phyloP scores from a whole-genome alignment of 2,797 vertebrate species.

The Malacoraja senta region DNA sequence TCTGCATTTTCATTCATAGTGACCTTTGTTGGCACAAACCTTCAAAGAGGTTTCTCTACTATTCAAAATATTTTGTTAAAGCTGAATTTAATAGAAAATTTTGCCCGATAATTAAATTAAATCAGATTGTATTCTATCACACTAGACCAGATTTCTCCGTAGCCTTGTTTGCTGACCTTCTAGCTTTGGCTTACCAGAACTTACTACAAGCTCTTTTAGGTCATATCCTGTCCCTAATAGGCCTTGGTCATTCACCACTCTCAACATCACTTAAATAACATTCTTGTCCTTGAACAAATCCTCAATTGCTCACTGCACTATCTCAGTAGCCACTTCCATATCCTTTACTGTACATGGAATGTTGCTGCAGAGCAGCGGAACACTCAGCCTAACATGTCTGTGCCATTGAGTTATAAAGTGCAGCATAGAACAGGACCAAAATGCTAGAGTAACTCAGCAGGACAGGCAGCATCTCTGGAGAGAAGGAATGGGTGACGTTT shows the following conservation, averaged over 20 bases:
- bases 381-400: neutral
- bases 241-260: neutral
- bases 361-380: neutral
- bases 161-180: neutral
- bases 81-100: neutral
- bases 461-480: too few species aligned
- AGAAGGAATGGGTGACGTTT: too few species aligned
- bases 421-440: too few species aligned
- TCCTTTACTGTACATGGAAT: neutral
- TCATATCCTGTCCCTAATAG: neutral
- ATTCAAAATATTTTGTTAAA: neutral
- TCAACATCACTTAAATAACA: neutral
- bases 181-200: neutral
- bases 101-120: neutral
- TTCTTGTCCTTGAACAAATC: neutral
- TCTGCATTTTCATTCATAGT: neutral
- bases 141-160: neutral
- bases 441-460: too few species aligned
- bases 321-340: neutral
- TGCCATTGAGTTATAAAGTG: neutral
- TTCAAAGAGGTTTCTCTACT: neutral
- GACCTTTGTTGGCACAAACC: neutral
- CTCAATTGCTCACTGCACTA: neutral
- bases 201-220: neutral
- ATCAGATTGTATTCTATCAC: neutral